Base-by-base conservation (phyloP, 2,888 invertebrate species). In the Agonum fuliginosum region DNA sequence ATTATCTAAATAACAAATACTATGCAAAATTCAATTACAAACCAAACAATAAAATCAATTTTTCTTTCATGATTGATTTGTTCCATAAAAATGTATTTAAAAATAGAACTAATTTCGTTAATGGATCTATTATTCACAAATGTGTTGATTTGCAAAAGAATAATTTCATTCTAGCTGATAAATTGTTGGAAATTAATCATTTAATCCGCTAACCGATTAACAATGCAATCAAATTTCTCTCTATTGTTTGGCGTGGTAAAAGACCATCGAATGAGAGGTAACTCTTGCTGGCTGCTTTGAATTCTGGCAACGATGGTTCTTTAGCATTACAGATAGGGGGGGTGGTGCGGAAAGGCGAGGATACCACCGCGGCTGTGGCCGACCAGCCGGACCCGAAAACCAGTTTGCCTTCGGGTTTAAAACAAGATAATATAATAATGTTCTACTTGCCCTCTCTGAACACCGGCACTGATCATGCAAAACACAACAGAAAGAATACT, bases 341-440 rank as follows among this genome's bases (percentile, higher is more conserved):
- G 51, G 58, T 17, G 58, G 14, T 17, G 22, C 37, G 58, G 43
- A 54, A 37, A 54, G 69, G 54, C 27, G 41, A 6, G 30, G 51
- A 10, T 17, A 46, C 34, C 69, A 73, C 74, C 54, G 41, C 43
- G 20, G 76, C 78, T 76, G 30, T 78, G 30, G 51, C 70, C 46
- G 46, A 58, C 48, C 79, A 75, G 78, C 78, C 80, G 80, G 81
- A 81, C 82, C 82, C 82, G 80, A 84, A 84, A 86, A 86, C 86
- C 85, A 81, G 86, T 86, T 86, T 85, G 83, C 85, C 85, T 86
- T 86, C 85, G 83, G 67, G 67, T 80, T 81, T 80, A 79, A 79
- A 81, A 81, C 81, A 81, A 81, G 81, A 81, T 81, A 83, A 82
- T 82, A 82, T 82, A 82, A 75, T 75, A 77, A 74, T 34, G 62